These are phyloP conservation scores for Dipodomys stephensi DNA, from an alignment of 2,113 vertebrate species.

Conservation along the genomic window DNA sequence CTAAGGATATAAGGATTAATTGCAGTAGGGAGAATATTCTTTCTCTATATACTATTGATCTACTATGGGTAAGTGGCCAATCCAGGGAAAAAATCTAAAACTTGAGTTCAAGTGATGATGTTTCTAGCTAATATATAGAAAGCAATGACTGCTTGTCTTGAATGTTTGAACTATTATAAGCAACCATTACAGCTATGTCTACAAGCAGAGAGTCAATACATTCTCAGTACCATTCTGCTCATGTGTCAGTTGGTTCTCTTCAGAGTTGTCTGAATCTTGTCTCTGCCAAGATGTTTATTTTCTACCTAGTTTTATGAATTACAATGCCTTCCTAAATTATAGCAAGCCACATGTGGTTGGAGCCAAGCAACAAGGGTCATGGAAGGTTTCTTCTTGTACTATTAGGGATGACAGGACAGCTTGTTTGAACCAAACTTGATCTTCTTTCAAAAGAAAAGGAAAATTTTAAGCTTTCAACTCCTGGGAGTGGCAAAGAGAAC, in stretches of 20 bases:
- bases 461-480: slow-evolving; percentile 65
- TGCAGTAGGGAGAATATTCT: background rate
- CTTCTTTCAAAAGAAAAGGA: slow-evolving; percentile 77
- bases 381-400: slow-evolving; percentile 55
- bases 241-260: slow-evolving; percentile 21
- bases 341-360: slow-evolving; percentile 54
- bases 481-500: slow-evolving; percentile 72
- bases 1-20: slow-evolving; percentile 23
- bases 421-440: slow-evolving; percentile 69
- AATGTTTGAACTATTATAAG: slow-evolving; percentile 63
- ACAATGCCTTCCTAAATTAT: slow-evolving; percentile 74
- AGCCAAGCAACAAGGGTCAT: slow-evolving; percentile 63
- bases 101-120: background rate
- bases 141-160: slow-evolving; percentile 49
- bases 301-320: slow-evolving; percentile 68
- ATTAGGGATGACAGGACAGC: slow-evolving; percentile 39
- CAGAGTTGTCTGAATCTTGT: slow-evolving; percentile 40
- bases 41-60: background rate
- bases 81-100: slow-evolving; percentile 16
- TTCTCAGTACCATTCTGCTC: slow-evolving; percentile 57
- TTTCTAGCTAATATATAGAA: background rate
- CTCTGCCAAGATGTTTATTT: slow-evolving; percentile 63
- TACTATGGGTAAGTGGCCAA: background rate
- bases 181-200: slow-evolving; percentile 57
- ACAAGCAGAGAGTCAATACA: slow-evolving; percentile 74